A percentile compares a stretch with the other conserved stretches of the same genome.
Conservation (phyloP, 2,113 vertebrate species). For the Leptobrachium ailaonicum region DNA sequence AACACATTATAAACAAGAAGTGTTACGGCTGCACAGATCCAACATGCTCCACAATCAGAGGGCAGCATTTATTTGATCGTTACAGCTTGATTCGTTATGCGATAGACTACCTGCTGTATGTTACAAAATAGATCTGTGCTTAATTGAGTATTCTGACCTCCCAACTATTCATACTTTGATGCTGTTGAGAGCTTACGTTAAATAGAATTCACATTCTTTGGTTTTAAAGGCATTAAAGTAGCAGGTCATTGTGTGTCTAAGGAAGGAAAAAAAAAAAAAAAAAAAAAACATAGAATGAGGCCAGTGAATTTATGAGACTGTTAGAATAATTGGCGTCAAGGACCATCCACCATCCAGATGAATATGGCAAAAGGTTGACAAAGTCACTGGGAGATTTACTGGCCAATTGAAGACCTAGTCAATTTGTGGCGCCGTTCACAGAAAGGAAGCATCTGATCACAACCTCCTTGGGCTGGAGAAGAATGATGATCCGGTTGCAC, state of each 20-base stretch:
- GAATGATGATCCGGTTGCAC: constrained; percentile 69
- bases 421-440: constrained; percentile 91
- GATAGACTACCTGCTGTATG: no score
- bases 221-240: no score
- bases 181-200: no score
- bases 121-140: no score
- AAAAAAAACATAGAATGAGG: constrained; percentile 91
- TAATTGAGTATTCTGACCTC: no score
- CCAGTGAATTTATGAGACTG: constrained; percentile 94
- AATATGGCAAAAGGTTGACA: constrained; percentile 96
- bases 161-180: no score
- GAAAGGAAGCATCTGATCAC: constrained; percentile 89
- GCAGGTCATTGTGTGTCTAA: no score
- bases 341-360: constrained; percentile 97
- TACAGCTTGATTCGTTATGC: background rate
- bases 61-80: no score
- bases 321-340: constrained; percentile 94
- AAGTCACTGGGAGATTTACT: constrained; percentile 89
- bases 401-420: constrained; percentile 94
- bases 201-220: no score
- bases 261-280: no score
- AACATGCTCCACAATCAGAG: no score
- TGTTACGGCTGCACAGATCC: background rate
- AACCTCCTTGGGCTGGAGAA: constrained; percentile 76
- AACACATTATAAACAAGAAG: constrained; percentile 17